A percentile compares a stretch with the other conserved stretches of the same genome.
These are phyloP conservation scores for Sesia bembeciformis DNA, from an alignment of 2,888 invertebrate species.

Conservation along the genomic window DNA sequence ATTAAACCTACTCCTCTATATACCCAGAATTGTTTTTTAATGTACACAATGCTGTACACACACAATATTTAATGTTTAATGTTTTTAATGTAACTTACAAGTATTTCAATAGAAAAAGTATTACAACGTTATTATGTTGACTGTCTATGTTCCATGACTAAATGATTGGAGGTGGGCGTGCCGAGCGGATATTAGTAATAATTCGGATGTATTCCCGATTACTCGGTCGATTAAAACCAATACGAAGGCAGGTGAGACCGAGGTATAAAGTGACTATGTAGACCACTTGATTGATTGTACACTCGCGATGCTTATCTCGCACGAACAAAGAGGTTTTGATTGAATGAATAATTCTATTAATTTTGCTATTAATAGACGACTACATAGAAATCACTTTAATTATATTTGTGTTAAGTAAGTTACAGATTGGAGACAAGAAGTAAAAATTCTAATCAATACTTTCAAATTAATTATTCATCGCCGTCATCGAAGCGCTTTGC, in stretches of 20 bases:
- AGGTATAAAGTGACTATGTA: constrained; percentile 8
- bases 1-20: too few relatives aligned
- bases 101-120: too few relatives aligned
- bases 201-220: constrained; percentile 32
- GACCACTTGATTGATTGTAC: constrained; percentile 40
- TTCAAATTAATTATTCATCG: constrained; percentile 13
- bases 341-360: constrained; percentile 36
- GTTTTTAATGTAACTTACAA: too few relatives aligned
- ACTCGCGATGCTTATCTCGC: constrained; percentile 33
- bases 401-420: constrained; percentile 1
- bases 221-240: constrained; percentile 24
- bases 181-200: constrained; percentile 29
- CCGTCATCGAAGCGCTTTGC: constrained; percentile 9
- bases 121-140: too few relatives aligned
- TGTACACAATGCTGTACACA: too few relatives aligned
- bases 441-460: constrained; percentile 7
- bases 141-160: constrained; percentile 12
- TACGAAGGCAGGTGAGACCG: constrained; percentile 28
- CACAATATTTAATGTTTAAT: too few relatives aligned
- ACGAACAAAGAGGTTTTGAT: constrained; percentile 33
- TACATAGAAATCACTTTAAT: background rate
- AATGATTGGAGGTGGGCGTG: constrained; percentile 24
- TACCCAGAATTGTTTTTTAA: too few relatives aligned
- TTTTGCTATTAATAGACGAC: background rate
- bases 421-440: constrained; percentile 7